Base-by-base conservation (phyloP, 2,888 invertebrate genomes). In the Watsonalla cultraria region DNA sequence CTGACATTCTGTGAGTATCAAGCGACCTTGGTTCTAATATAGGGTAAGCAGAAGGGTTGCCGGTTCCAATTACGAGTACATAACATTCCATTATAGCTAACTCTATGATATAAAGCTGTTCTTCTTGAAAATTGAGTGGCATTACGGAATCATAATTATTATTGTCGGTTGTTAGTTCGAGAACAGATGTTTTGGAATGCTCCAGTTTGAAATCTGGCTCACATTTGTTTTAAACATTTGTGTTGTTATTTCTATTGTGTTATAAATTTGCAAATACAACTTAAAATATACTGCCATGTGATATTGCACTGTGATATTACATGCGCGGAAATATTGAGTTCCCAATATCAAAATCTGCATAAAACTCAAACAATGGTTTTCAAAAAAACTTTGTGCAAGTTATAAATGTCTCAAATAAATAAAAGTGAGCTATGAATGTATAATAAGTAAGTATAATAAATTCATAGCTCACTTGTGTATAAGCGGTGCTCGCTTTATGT, bases 1-100 rank as follows among this genome's bases (percentile, higher is more conserved):
- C 72, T 86, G 88, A 87, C 87, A 88, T 89, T 90, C 78, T 78
- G 74, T 75, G 72, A 87, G 82, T 82, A 78, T 80, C 78, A 75
- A 76, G 70, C 84, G 82, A 84, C 87, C 86, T 88, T 87, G 84
- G 71, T 65, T 78, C 72, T 81, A 80, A 81, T 81, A 71, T 69
- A 66, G 64, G 74, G 72, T 72, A 74, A 76, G 74, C 74, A 78
- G 68, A 80, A 82, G 82, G 80, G 81, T 82, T 84, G 71, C 61
- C 58, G 60, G 63, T 70, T 78, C 70, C 75, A 80, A 81, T 82
- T 82, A 80, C 62, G 69, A 69, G 58, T 66, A 70, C 69, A 68
- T 71, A 71, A 72, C 63, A 66, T 62, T 66, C 64, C 68, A 68
- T 74, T 74, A 68, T 68, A 66, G 66, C 69, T 60, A 61, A 69